Conservation (phyloP, 2,797 vertebrate species). For the Molossus alvarezi region DNA sequence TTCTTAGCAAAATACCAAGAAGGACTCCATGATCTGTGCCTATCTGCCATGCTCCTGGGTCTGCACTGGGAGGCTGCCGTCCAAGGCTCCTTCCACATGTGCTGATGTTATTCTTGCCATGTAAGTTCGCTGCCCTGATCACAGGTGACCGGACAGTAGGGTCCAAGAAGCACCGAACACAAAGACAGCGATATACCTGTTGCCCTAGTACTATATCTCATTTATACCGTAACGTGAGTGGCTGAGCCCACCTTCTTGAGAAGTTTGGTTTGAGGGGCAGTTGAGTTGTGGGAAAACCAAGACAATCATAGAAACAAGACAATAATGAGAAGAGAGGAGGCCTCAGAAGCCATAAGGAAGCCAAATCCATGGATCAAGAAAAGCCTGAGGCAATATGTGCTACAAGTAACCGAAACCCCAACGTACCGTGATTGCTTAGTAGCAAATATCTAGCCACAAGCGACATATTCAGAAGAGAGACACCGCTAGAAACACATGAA, state of each 20-base stretch:
- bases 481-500: not conserved
- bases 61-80: not conserved
- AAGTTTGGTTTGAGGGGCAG: not conserved
- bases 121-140: not conserved
- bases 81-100: not conserved
- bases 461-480: not conserved
- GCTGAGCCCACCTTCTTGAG: not conserved
- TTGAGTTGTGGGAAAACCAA: not conserved
- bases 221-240: not conserved
- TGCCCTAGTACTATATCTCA: not conserved
- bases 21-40: not conserved
- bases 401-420: not conserved
- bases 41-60: not conserved
- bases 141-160: not conserved
- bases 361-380: not conserved
- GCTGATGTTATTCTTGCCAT: not conserved
- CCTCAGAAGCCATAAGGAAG: not conserved
- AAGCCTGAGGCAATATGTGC: not conserved
- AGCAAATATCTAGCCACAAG: not conserved
- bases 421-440: not conserved
- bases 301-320: not conserved
- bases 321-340: not conserved
- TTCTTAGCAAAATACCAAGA: constrained; percentile 4
- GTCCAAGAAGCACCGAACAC: not conserved
- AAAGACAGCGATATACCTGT: not conserved